Evolutionary conservation across 2,888 invertebrate genomes (phyloP), one percentile per base, ranked within the genome.

Genomic region (Zhengitettix transpicula): DNA sequence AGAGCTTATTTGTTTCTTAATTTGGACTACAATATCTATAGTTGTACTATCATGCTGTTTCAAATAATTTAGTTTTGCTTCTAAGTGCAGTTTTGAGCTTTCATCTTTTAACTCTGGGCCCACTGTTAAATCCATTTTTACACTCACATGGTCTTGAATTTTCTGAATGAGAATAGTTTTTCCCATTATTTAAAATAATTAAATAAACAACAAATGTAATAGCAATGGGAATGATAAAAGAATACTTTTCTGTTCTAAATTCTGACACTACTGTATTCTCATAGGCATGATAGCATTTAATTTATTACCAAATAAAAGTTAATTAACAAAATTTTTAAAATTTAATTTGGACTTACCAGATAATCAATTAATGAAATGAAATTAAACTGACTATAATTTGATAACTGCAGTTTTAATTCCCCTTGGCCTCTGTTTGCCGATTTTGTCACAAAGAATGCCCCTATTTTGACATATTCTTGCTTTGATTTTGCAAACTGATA

Each of bases 331-430:
- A 28, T 28, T 5, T 7, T 5, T 28, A 28, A 28, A 28, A 28
- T 28, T 5, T 28, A 28, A 28, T 28, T 2, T 28, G 3, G 7
- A 66, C 77, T 75, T 71, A 84, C 84, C 74, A 81, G 76, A 74
- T 84, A 83, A 64, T 79, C 82, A 41, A 80, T 67, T 55, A 82
- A 78, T 0, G 83, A 74, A 61, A 80, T 81, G 69, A 87, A 84
- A 70, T 88, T 84, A 60, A 85, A 78, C 51, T 81, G 79, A 0
- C 88, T 85, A 73, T 90, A 89, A 0, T 89, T 87, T 0, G 87
- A 83, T 12, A 87, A 85, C 61, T 82, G 79, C 65, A 91, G 74
- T 53, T 82, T 81, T 57, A 87, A 70, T 60, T 83, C 81, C 0
- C 84, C 85, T 54, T 81, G 78, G 65, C 83, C 71, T 64, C 82